phyloP scores from a whole-genome alignment of 2,797 vertebrate genomes.

The Pseudochaenichthys georgianus region DNA sequence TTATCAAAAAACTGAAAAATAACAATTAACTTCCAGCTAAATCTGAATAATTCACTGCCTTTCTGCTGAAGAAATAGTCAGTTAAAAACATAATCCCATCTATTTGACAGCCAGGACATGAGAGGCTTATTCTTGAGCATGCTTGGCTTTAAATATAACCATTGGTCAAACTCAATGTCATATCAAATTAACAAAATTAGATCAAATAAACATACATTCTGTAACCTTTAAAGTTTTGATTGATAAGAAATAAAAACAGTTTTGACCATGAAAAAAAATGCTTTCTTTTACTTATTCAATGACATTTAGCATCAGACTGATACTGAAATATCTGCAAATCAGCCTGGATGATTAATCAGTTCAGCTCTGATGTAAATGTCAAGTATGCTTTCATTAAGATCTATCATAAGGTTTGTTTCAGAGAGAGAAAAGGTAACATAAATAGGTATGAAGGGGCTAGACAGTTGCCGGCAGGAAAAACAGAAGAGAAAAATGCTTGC shows the following conservation, averaged over 20 bases:
- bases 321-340: neutral
- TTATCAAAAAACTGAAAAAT: neutral
- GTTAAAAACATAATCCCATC: neutral
- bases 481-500: neutral
- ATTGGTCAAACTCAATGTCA: neutral
- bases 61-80: neutral
- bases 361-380: neutral
- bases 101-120: no score
- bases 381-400: neutral
- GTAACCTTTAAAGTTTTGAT: neutral
- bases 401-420: neutral
- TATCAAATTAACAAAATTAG: neutral
- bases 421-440: neutral
- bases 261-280: rapidly evolving
- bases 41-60: no score
- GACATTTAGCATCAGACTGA: neutral
- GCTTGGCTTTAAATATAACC: neutral
- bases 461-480: neutral
- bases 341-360: neutral
- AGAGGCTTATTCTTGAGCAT: neutral
- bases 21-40: no score
- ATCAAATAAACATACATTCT: neutral
- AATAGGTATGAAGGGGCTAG: neutral
- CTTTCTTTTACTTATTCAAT: neutral
- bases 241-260: no score